Evolutionary conservation across 2,888 invertebrate species (phyloP), one percentile per base, ranked within the genome.

Genomic region (Drosophila kambysellisi): DNA sequence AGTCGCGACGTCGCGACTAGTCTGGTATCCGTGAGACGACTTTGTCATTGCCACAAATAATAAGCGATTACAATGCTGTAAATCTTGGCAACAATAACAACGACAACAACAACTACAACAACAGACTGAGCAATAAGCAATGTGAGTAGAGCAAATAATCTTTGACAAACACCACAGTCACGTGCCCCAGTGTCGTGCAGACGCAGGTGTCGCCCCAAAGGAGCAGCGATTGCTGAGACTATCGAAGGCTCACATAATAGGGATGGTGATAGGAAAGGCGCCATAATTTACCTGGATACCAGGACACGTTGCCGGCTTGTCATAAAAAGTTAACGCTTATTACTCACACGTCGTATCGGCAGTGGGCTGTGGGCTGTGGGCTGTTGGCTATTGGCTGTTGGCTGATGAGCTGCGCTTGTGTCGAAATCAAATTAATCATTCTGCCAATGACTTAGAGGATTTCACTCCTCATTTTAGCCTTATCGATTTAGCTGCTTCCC

Each of bases 391-490:
- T n/a, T n/a, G n/a, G n/a, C n/a, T 11, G 35, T 29, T 17, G n/a
- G 29, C 64, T 69, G 65, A 58, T 60, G 56, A 75, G 61, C 57
- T 41, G 32, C 32, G 39, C 41, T 64, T 66, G 33, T 63, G 39
- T 54, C 58, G 62, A 72, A 72, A 80, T 86, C 71, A 74, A 77
- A 89, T 85, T 83, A 79, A 86, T 89, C 76, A 83, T 88, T 74
- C 69, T 75, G 63, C 66, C 81, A 72, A 75, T 71, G 73, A 70
- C 61, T 82, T 64, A 60, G 41, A 76, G 70, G 61, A 66, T 71
- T 67, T 56, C 37, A 60, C 17, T 12, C 17, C 37, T 43, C 25
- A 0, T 17, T 2, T 59, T 74, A 48, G n/a, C 37, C 29, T 37
- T 82, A 70, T 74, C 66, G 78, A 81, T 77, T 77, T 35, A 9